Conservation (phyloP, 2,113 vertebrate species). For the Corythoichthys haematopterus region DNA sequence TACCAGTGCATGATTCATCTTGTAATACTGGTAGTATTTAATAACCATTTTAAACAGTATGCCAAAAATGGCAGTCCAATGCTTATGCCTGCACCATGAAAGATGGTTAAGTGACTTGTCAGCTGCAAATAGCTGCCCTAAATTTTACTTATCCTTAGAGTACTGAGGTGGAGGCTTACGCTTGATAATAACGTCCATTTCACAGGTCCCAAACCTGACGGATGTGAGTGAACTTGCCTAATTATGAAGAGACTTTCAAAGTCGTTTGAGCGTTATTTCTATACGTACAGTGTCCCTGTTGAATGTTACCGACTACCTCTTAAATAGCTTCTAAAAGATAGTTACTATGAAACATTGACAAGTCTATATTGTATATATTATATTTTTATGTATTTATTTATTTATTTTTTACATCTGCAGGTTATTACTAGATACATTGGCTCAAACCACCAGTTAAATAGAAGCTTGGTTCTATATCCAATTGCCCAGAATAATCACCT, state of each 20-base stretch:
- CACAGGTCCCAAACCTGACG: conserved; percentile 20
- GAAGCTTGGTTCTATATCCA: neutral
- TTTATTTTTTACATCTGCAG: too few relatives aligned
- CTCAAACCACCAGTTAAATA: neutral
- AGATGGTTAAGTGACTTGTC: conserved; percentile 5
- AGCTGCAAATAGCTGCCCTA: conserved; percentile 26
- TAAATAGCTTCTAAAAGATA: neutral
- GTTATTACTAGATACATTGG: too few relatives aligned
- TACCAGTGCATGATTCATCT: neutral
- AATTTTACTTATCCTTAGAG: conserved; percentile 42
- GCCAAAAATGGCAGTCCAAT: conserved; percentile 1
- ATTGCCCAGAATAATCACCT: too few relatives aligned
- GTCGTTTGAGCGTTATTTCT: conserved; percentile 16
- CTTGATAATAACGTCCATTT: conserved; percentile 35
- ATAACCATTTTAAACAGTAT: neutral
- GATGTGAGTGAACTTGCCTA: conserved; percentile 17
- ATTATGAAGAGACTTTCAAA: conserved; percentile 25
- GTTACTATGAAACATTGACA: neutral
- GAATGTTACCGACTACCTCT: neutral
- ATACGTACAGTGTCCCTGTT: conserved; percentile 17
- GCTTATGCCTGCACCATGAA: conserved; percentile 16
- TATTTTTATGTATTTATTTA: too few relatives aligned
- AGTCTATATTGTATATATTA: too few relatives aligned
- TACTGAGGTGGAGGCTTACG: conserved; percentile 23
- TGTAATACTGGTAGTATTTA: neutral